phyloP scores from a whole-genome alignment of 2,888 invertebrate species.

The Heteromurus nitidus region DNA sequence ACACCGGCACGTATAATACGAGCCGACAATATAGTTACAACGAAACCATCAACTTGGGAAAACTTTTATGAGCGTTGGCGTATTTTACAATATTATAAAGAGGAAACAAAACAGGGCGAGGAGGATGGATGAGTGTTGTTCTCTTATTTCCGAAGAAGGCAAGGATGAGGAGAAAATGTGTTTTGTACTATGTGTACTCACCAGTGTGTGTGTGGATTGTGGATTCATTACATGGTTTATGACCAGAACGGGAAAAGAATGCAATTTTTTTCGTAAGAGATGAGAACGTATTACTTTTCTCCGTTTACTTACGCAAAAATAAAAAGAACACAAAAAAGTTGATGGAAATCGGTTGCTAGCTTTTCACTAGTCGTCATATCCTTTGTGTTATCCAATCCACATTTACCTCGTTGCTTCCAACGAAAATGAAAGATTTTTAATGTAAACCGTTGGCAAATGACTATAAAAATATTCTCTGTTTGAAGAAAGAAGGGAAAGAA shows the following conservation, averaged over 20 bases:
- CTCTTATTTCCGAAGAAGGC: conserved; percentile 9
- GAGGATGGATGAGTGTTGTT: not conserved
- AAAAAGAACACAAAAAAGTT: no score
- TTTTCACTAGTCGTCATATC: no score
- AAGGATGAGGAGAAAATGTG: not conserved
- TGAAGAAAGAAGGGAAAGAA: no score
- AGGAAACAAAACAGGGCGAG: not conserved
- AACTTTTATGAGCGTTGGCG: conserved; percentile 50
- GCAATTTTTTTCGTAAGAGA: not conserved
- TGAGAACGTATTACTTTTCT: no score
- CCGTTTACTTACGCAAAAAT: no score
- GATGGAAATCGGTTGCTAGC: no score
- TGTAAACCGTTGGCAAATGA: no score
- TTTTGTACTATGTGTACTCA: not conserved
- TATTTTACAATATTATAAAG: conserved; percentile 2
- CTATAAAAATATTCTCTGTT: no score
- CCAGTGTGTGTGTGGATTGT: no score
- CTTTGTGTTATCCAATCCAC: no score
- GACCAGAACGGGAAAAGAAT: not conserved
- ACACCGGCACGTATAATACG: not conserved
- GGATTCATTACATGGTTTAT: conserved; percentile 20
- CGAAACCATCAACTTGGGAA: conserved; percentile 47
- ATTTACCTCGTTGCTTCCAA: no score
- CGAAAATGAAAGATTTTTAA: no score
- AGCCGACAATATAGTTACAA: not conserved